A percentile compares a stretch with the other conserved stretches of the same genome.
These are phyloP conservation scores for Vanessa atalanta DNA, from an alignment of 1,140 invertebrate genomes.

Conservation along the genomic window DNA sequence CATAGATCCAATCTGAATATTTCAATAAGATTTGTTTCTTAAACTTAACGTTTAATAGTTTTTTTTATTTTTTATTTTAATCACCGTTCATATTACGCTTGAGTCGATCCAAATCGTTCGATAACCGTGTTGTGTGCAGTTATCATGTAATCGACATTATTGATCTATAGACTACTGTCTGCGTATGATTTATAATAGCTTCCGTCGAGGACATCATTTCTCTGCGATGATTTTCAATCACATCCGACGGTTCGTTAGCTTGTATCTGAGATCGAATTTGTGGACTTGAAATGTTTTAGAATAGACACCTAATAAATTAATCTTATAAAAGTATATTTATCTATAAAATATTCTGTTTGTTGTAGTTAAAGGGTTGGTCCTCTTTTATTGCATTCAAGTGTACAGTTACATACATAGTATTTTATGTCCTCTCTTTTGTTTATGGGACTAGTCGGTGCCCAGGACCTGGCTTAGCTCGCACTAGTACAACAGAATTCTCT, in stretches of 20 bases:
- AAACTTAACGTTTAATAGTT: conserved; percentile 51
- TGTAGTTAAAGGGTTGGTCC: no score
- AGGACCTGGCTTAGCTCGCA: no score
- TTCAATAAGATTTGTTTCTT: conserved; percentile 50
- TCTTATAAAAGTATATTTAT: neutral
- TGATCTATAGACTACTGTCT: conserved; percentile 76
- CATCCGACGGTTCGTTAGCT: conserved; percentile 77
- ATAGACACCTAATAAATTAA: conserved; percentile 36
- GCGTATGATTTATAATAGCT: conserved; percentile 76
- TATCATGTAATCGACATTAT: conserved; percentile 78
- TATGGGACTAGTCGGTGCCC: no score
- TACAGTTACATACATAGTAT: no score
- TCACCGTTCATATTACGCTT: conserved; percentile 44
- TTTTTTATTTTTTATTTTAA: conserved; percentile 57
- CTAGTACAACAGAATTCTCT: no score
- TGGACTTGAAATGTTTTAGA: conserved; percentile 39
- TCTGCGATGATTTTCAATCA: conserved; percentile 79
- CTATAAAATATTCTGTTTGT: neutral
- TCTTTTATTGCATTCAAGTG: neutral
- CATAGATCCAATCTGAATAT: conserved; percentile 57
- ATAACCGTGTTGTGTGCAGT: conserved; percentile 56
- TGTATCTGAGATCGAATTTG: conserved; percentile 61
- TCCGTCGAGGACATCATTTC: conserved; percentile 76
- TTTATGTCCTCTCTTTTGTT: no score
- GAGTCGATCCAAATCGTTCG: conserved; percentile 16